Evolutionary conservation across 2,797 vertebrate genomes (phyloP).

Genomic region (Euphonia xanthogaster): DNA sequence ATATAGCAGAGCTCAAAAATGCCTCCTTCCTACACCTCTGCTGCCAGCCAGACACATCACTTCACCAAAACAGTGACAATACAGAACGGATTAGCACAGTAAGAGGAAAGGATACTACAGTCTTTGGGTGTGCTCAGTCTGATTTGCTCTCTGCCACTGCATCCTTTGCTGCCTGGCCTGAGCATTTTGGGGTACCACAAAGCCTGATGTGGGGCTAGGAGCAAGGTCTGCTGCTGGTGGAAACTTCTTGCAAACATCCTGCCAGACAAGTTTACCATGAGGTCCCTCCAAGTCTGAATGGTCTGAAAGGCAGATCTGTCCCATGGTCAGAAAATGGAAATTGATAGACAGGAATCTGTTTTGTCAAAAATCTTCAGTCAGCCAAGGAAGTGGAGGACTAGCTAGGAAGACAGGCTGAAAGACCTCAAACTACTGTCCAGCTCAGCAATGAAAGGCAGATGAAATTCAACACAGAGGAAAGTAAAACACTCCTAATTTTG

Average conservation of each 20-base stretch:
- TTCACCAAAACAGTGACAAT: fast-evolving
- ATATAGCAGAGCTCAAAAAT: background rate
- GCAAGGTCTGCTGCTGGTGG: background rate
- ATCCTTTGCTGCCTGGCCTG: background rate
- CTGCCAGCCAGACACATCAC: background rate
- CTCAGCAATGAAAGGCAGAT: background rate
- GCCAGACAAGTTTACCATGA: background rate
- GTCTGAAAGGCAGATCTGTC: background rate
- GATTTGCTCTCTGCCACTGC: background rate
- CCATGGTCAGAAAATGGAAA: background rate
- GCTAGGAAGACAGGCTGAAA: background rate
- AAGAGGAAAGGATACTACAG: fast-evolving
- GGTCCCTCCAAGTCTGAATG: background rate
- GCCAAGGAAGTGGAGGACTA: background rate
- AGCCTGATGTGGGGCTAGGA: fast-evolving
- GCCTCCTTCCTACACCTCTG: background rate
- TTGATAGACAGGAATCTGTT: background rate
- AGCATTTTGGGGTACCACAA: fast-evolving
- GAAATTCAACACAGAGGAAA: background rate
- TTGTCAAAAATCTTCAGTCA: background rate
- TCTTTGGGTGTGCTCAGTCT: background rate
- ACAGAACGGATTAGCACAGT: background rate
- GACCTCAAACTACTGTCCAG: background rate
- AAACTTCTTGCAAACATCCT: background rate
- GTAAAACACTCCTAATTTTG: background rate